Evolutionary conservation across 2,113 vertebrate genomes (phyloP), one percentile per base, ranked within the genome.

Genomic region (Varanus salvator): DNA sequence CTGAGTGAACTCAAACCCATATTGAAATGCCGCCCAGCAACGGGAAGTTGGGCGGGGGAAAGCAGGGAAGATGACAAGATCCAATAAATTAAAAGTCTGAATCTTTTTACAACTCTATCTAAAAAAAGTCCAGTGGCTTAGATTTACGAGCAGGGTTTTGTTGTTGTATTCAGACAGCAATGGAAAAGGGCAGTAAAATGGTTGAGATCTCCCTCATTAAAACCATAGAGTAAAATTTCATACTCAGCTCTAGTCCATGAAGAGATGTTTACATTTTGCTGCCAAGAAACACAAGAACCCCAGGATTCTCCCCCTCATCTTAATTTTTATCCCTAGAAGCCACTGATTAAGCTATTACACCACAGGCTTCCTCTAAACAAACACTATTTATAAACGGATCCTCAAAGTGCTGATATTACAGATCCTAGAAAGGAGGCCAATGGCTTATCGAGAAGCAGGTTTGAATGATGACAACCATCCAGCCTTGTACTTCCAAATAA

Each of bases 251-350:
- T 83, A 86, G 89, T 94, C 91, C 93, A 95, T 90, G 92, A 95
- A 95, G 92, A 95, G 96, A 92, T 91, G 91, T 94, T 95, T 95
- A 94, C 93, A 57, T 77, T 91, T 38, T 85, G 78, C 91, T 96
- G 96, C 96, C 97, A 97, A 97, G 96, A 96, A 27, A 91, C 25
- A 94, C 95, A 95, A 0, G 71, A 23, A 84, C 54, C 91, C 90
- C 95, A 93, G 91, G 92, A 90, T 92, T 95, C 94, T 92, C 93
- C 94, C 60, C 64, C 48, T 38, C 21, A 80, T 85, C 94, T 95
- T 94, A 89, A 93, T 94, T 96, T 96, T 91, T 92, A 94, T 93
- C 90, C 93, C 92, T 87, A 81, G 91, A 91, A 85, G 91, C 87
- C 94, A 94, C 92, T 1, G 8, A 95, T 88, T 83, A 96, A 93